A percentile compares a stretch with the other conserved stretches of the same genome.
phyloP scores from a whole-genome alignment of 2,888 invertebrate genomes.

The Leucoptera coffeella region DNA sequence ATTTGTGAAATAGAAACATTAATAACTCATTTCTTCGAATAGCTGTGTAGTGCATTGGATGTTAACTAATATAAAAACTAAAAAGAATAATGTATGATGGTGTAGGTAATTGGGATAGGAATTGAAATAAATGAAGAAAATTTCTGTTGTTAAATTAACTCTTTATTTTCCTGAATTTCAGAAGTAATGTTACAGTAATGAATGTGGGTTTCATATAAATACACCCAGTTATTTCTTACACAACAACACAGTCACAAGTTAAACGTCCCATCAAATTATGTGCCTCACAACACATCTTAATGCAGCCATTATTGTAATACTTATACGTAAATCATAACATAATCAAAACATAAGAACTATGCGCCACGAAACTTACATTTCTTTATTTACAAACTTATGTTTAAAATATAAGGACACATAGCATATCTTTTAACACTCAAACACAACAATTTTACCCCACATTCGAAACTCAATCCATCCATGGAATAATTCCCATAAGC shows the following conservation, averaged over 20 bases:
- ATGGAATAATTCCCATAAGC: no score
- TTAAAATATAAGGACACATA: no score
- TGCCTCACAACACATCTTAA: not conserved
- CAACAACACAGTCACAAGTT: slow-evolving; percentile 44
- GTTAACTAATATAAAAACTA: no score
- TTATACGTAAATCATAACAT: slow-evolving; percentile 17
- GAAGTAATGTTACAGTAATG: slow-evolving; percentile 54
- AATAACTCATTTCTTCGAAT: no score
- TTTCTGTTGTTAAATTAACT: slow-evolving; percentile 35
- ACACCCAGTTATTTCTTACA: slow-evolving; percentile 51
- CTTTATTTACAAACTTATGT: slow-evolving; percentile 29
- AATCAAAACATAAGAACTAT: slow-evolving; percentile 33
- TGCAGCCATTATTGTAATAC: slow-evolving; percentile 10
- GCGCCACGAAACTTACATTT: slow-evolving; percentile 48
- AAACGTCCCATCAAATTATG: slow-evolving; percentile 15
- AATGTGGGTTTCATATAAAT: slow-evolving; percentile 51
- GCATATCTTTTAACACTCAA: no score
- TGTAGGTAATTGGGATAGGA: no score
- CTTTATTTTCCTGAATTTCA: slow-evolving; percentile 52
- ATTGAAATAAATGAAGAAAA: slow-evolving; percentile 12
- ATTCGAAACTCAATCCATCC: no score
- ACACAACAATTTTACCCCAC: no score
- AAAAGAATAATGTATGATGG: no score
- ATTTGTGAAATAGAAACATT: no score
- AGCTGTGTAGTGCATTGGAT: no score